Conservation (phyloP, 2,113 vertebrate species). For the Loxodonta africana region DNA sequence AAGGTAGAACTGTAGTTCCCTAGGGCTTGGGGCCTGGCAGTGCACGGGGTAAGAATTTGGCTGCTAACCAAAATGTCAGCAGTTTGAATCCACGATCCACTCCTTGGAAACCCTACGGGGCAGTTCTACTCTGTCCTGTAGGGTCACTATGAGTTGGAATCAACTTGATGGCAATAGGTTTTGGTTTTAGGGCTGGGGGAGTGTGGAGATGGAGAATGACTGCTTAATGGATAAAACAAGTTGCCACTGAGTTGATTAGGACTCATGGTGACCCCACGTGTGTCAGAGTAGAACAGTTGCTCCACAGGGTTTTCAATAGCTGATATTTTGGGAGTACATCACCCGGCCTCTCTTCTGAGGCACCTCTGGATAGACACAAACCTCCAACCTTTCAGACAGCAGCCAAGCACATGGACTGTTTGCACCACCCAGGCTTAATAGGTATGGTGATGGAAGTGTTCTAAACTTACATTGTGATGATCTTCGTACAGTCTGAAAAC, state of each 20-base stretch:
- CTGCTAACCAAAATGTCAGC: no score
- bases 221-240: conserved; percentile 13
- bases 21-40: no score
- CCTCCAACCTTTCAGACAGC: neutral
- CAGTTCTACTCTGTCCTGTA: no score
- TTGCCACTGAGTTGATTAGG: neutral
- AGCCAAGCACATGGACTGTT: neutral
- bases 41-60: no score
- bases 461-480: conserved; percentile 50
- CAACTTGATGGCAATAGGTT: no score
- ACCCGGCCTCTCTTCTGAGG: neutral
- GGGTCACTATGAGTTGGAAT: no score
- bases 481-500: neutral
- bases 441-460: neutral
- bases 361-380: neutral
- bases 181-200: neutral
- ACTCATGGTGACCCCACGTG: neutral
- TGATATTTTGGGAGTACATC: neutral
- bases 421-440: neutral
- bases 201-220: neutral
- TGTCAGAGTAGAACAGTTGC: neutral
- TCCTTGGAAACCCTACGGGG: no score
- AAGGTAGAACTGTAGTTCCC: neutral
- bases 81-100: no score
- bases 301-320: neutral